Base-by-base conservation (phyloP, 2,888 invertebrate species). In the Nephrotoma appendiculata region DNA sequence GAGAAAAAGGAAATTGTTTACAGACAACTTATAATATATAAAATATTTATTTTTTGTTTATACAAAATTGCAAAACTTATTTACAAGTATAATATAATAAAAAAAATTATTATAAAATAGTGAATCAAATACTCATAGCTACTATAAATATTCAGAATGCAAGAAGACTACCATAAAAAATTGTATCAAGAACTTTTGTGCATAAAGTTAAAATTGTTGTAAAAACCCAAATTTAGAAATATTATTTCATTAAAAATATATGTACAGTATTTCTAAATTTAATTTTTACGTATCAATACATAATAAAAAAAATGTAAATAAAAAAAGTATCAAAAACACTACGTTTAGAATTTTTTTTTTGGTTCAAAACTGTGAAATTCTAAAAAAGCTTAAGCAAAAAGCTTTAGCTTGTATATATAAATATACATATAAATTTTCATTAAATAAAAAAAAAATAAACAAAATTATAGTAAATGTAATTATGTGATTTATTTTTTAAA, bases 321-420 rank as follows among this genome's bases (percentile, higher is more conserved):
- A 86, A 85, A 85, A 44, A 48, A 12, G 41, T 45, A 85, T 45
- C 4, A 6, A 85, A 85, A 84, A 43, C 31, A 31, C 42, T 84
- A 42, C 84, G 84, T 42, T 84, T 84, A 84, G 71, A 71, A 71
- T 71, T 52, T 52, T 52, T 52, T 52, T 52, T 52, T n/a, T n/a
- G 52, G 52, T 15, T 52, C 6, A 15, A 52, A 52, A 4, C 6
- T 71, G 71, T 71, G 71, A 31, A 71, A 71, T 71, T 43, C 84
- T 42, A 84, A 45, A 43, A 86, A 86, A 86, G 86, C 86, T 86
- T 45, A 86, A 48, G 86, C 86, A 86, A 86, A 85, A 86, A 86
- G 86, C 86, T 86, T 86, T 86, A 86, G 86, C 86, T 86, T 86
- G 41, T 12, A 71, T 71, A 31, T 71, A 71, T 71, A 71, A 31